Percentiles rank a stretch among this genome's conserved stretches.
These are phyloP conservation scores for Athene noctua DNA, from an alignment of 2,113 vertebrate genomes.

Conservation along the genomic window DNA sequence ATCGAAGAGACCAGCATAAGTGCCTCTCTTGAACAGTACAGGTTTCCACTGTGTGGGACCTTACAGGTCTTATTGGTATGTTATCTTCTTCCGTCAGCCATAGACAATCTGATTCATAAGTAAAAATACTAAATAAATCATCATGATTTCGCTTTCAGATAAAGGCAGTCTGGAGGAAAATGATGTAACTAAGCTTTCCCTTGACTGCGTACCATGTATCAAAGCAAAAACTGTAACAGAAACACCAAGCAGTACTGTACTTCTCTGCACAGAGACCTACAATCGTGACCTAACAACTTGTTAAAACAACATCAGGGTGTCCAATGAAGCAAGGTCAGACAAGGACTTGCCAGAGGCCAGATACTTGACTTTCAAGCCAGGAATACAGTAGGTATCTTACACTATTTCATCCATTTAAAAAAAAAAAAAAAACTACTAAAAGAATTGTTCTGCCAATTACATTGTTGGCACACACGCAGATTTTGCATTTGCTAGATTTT, in stretches of 20 bases:
- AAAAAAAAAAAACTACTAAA: not conserved
- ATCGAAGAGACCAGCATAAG: not conserved
- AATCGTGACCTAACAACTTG: conserved; percentile 42
- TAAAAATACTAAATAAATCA: conserved; percentile 5
- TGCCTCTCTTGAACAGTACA: not conserved
- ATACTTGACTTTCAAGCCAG: not conserved
- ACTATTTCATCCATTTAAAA: not conserved
- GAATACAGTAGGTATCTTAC: not conserved
- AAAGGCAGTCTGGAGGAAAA: not conserved
- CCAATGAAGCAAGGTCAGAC: not conserved
- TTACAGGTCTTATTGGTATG: not conserved
- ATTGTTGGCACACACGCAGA: not conserved
- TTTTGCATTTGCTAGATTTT: not conserved
- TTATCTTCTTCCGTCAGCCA: not conserved
- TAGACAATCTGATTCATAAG: not conserved
- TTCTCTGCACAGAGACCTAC: not conserved
- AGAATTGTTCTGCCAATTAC: not conserved
- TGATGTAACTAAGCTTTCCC: not conserved
- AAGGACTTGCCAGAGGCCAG: conserved; percentile 15
- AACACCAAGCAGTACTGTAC: not conserved
- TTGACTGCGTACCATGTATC: not conserved
- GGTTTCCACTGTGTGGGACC: not conserved
- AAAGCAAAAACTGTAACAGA: not conserved
- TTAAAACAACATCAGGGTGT: conserved; percentile 7
- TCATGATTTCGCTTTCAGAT: not conserved